Conservation (phyloP, 2,888 invertebrate species). For the Parnassius orleans region DNA sequence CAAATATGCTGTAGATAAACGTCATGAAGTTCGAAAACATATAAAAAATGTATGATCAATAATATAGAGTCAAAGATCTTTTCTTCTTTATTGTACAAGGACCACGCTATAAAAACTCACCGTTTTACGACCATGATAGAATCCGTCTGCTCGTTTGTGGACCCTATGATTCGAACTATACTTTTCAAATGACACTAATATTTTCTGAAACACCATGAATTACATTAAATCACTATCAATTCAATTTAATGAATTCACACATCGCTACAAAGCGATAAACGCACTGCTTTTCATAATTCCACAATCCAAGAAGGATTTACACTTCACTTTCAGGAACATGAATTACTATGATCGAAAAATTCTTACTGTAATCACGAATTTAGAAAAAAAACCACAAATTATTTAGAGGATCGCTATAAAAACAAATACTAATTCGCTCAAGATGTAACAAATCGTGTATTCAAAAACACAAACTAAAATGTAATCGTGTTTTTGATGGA, state of each 20-base stretch:
- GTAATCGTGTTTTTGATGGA: slow-evolving; percentile 43
- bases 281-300: slow-evolving; percentile 68
- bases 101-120: slow-evolving; percentile 55
- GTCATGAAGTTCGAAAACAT: slow-evolving; percentile 1
- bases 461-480: slow-evolving; percentile 64
- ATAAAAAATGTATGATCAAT: slow-evolving; percentile 4
- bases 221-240: slow-evolving; percentile 71
- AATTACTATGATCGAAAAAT: slow-evolving; percentile 39
- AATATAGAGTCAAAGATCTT: slow-evolving; percentile 3
- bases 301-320: slow-evolving; percentile 60
- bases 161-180: slow-evolving; percentile 79
- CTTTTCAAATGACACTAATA: slow-evolving; percentile 68
- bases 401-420: slow-evolving; percentile 33
- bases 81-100: slow-evolving; percentile 14
- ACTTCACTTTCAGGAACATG: slow-evolving; percentile 69
- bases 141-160: slow-evolving; percentile 79
- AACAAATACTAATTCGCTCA: slow-evolving; percentile 38
- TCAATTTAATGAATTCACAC: slow-evolving; percentile 69
- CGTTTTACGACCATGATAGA: slow-evolving; percentile 82
- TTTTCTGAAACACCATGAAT: slow-evolving; percentile 76
- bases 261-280: slow-evolving; percentile 76
- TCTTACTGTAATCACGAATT: slow-evolving; percentile 36
- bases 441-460: slow-evolving; percentile 52
- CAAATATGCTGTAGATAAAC: neutral
- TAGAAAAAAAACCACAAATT: slow-evolving; percentile 36